Evolutionary conservation across 2,888 invertebrate genomes (phyloP), one percentile per base, ranked within the genome.

Genomic region (Dolichomitus sp.): DNA sequence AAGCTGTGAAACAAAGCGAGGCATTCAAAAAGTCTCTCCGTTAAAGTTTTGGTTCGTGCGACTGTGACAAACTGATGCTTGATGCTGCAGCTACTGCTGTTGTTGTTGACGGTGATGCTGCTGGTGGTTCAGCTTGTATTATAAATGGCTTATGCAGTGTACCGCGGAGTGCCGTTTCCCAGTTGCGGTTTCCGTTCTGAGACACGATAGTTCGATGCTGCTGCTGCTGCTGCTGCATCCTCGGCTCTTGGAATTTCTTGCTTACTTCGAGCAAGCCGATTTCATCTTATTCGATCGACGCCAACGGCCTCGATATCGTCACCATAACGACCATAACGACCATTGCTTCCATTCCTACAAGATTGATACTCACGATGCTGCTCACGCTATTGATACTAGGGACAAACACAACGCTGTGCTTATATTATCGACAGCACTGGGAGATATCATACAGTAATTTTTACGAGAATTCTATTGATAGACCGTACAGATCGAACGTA

Each of bases 111-210:
- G 14, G 0, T 37, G 59, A 2, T 37, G 37, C 17, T 33, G 59
- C n/a, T 54, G 59, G 37, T 37, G 59, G 3, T 33, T 12, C 33
- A 57, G 19, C 66, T 33, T 61, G 40, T 61, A 50, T 73, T 73
- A 50, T 65, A 42, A 65, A 65, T 65, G 14, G 45, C 42, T 45
- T 65, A 37, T 61, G 61, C 37, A 61, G 33, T 11, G 30, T n/a
- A 65, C 37, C 27, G 65, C 48, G 59, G 30, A 59, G 50, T 68
- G 17, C 50, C 54, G 48, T 75, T 65, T 66, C 75, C 61, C 48
- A 57, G 80, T 72, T 80, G 83, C 45, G 80, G 75, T 72, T 80
- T 80, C 80, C 76, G 79, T 75, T 76, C 30, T 33, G 61, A 68
- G 66, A 76, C 54, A 72, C 63, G 72, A 80, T 54, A 72, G 72